Percentiles rank a stretch among this genome's conserved stretches.
Conservation (phyloP, 2,797 vertebrate genomes). For the Erithacus rubecula region DNA sequence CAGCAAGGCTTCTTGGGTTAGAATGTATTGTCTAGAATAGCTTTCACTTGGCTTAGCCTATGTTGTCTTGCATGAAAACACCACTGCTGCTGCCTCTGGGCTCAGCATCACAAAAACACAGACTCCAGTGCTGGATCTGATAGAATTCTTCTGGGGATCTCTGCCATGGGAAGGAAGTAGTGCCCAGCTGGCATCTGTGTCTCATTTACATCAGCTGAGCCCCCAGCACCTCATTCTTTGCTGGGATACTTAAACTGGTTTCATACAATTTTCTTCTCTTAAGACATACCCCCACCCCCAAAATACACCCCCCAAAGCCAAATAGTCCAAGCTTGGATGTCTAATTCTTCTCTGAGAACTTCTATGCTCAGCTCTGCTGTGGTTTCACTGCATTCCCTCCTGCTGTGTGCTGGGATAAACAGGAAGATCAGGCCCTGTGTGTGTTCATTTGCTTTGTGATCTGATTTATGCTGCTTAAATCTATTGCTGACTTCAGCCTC, state of each 20-base stretch:
- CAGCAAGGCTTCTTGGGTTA: background rate
- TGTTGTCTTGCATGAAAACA: background rate
- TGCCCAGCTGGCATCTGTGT: background rate
- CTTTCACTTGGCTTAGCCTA: background rate
- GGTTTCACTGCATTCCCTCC: background rate
- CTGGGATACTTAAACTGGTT: background rate
- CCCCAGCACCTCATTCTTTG: background rate
- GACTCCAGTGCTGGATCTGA: background rate
- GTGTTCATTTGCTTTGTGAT: background rate
- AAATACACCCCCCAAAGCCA: background rate
- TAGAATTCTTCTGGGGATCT: background rate
- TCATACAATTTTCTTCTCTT: background rate
- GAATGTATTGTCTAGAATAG: background rate
- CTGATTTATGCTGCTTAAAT: conserved; percentile 16
- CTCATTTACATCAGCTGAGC: background rate
- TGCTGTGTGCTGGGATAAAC: background rate
- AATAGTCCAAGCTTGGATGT: background rate
- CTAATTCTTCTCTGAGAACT: background rate
- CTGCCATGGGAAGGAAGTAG: background rate
- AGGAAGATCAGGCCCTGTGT: background rate
- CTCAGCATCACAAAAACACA: background rate
- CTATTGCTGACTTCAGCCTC: conserved; percentile 8
- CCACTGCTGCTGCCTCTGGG: background rate
- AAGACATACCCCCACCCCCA: accelerated
- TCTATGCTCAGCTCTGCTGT: background rate